phyloP scores from a whole-genome alignment of 2,797 vertebrate species.

The Eulemur mongoz region DNA sequence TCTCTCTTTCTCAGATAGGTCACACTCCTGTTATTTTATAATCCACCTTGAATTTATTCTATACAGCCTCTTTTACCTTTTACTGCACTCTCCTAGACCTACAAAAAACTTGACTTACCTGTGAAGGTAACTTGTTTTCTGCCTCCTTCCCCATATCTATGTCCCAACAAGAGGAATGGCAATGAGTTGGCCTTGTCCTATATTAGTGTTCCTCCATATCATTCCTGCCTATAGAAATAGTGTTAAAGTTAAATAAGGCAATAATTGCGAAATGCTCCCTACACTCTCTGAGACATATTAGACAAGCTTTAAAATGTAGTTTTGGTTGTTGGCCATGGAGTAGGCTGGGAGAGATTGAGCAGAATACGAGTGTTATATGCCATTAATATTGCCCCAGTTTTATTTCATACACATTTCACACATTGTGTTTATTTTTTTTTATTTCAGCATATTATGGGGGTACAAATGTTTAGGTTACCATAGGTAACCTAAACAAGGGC shows the following conservation, averaged over 20 bases:
- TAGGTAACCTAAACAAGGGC: too few relatives aligned
- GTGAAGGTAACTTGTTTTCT: background rate
- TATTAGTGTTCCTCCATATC: background rate
- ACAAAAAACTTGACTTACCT: background rate
- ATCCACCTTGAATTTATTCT: background rate
- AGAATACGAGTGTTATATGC: background rate
- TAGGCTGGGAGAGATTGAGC: background rate
- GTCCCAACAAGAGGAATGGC: background rate
- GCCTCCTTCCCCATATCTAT: background rate
- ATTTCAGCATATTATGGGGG: too few relatives aligned
- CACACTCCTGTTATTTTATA: background rate
- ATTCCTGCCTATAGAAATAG: background rate
- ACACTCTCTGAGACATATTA: background rate
- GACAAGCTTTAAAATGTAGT: background rate
- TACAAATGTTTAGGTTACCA: too few relatives aligned
- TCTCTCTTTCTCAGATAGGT: background rate
- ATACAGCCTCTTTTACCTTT: background rate
- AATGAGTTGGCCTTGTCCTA: background rate
- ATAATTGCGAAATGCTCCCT: background rate
- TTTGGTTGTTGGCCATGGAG: background rate
- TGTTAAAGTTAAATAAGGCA: background rate
- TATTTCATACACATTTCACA: background rate
- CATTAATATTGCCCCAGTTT: background rate
- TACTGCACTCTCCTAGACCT: background rate
- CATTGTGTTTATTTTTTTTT: background rate